phyloP scores from a whole-genome alignment of 2,113 vertebrate genomes.

The Xyrauchen texanus region DNA sequence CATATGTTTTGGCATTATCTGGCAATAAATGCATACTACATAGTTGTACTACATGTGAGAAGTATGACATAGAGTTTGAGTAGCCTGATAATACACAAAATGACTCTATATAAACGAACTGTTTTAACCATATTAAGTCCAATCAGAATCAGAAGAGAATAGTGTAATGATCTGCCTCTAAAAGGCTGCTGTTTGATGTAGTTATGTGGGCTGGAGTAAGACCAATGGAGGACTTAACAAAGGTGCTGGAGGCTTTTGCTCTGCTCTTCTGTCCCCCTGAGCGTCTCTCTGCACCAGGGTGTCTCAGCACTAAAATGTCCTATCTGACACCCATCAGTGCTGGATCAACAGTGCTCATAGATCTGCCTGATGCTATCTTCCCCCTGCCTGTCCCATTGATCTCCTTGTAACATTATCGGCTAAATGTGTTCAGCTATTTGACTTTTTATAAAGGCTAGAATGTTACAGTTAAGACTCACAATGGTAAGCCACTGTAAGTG shows the following conservation, averaged over 20 bases:
- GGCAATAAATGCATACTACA: too few species aligned
- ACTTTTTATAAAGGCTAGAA: slow-evolving; percentile 19
- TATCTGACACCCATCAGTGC: slow-evolving; percentile 27
- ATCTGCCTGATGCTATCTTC: slow-evolving; percentile 23
- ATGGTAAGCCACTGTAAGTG: neutral
- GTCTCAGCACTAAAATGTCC: slow-evolving; percentile 23
- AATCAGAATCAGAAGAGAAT: neutral
- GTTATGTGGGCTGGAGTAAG: neutral
- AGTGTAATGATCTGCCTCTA: neutral
- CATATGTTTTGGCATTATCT: too few species aligned
- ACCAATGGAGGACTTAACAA: neutral
- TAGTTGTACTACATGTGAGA: too few species aligned
- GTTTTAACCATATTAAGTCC: neutral
- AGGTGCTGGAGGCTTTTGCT: neutral
- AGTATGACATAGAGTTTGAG: too few species aligned
- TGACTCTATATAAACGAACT: too few species aligned
- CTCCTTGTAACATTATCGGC: slow-evolving; percentile 26
- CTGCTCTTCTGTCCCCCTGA: neutral
- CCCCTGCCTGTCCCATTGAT: slow-evolving; percentile 22
- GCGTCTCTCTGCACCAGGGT: neutral
- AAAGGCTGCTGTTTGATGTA: slow-evolving; percentile 6
- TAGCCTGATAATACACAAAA: neutral
- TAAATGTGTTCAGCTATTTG: slow-evolving; percentile 35
- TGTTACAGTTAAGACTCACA: slow-evolving; percentile 17
- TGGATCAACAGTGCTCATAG: slow-evolving; percentile 25